Percentiles rank a stretch among this genome's conserved stretches.
Evolutionary conservation across 2,888 invertebrate genomes (phyloP).

Genomic region (Chalcosyrphus nemorum): DNA sequence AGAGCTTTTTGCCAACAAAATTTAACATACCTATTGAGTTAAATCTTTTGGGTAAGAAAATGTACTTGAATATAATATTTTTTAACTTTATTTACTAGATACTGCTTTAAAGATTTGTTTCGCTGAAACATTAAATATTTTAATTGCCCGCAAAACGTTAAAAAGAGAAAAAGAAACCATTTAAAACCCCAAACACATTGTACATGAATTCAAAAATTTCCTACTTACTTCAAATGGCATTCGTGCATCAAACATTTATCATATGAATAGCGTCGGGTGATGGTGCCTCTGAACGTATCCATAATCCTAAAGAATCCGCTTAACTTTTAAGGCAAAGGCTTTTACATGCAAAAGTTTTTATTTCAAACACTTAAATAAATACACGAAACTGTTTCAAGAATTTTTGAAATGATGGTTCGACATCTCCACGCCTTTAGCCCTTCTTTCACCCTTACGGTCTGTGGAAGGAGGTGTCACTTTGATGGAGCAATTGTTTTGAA

Average conservation of each 20-base stretch:
- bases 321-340: not conserved
- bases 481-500: constrained; percentile 53
- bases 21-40: too few species aligned
- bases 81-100: too few species aligned
- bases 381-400: constrained; percentile 10
- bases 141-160: not conserved
- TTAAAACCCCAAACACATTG: not conserved
- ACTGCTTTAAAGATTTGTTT: too few species aligned
- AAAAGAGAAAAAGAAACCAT: not conserved
- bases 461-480: constrained; percentile 33
- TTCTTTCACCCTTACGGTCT: not conserved
- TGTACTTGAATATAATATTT: too few species aligned
- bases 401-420: constrained; percentile 14
- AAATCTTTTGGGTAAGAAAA: too few species aligned
- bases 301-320: constrained; percentile 19
- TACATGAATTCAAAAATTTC: not conserved
- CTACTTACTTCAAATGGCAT: constrained; percentile 19
- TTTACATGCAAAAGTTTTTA: constrained; percentile 20
- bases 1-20: too few species aligned
- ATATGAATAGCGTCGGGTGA: not conserved
- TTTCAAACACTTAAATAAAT: constrained; percentile 35
- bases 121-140: not conserved
- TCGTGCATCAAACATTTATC: not conserved
- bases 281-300: not conserved
- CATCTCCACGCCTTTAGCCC: not conserved